Evolutionary conservation across 2,888 invertebrate genomes (phyloP).

Genomic region (Pristionchus exspectatus): DNA sequence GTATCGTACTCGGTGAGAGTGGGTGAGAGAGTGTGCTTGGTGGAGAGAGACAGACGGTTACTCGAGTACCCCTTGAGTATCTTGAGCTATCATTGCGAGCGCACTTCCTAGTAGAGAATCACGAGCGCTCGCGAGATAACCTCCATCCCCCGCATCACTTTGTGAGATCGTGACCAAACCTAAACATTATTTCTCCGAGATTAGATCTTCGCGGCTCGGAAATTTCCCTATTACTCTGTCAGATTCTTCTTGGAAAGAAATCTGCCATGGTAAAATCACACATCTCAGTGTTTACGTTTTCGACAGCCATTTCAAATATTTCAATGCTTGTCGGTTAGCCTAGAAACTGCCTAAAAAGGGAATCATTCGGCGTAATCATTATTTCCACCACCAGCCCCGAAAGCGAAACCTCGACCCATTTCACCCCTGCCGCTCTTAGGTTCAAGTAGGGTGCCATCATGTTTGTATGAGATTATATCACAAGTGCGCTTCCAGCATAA

Average conservation of each 20-base stretch:
- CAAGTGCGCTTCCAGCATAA: background rate
- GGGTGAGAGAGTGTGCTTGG: background rate
- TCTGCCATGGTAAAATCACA: too few species aligned
- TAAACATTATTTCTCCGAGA: too few species aligned
- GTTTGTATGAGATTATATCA: background rate
- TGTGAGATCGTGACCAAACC: too few species aligned
- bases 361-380: too few species aligned
- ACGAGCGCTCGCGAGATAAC: background rate
- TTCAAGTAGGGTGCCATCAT: background rate
- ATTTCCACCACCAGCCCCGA: background rate
- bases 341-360: too few species aligned
- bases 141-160: too few species aligned
- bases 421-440: background rate
- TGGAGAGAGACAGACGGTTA: background rate
- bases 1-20: background rate
- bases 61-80: background rate
- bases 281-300: too few species aligned
- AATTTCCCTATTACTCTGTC: too few species aligned
- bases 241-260: too few species aligned
- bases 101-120: background rate
- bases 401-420: background rate
- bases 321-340: too few species aligned
- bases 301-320: too few species aligned
- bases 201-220: too few species aligned
- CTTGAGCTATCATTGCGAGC: background rate